Evolutionary conservation across 2,797 vertebrate genomes (phyloP), one percentile per base, ranked within the genome.

Genomic region (Tolypeutes matacus): DNA sequence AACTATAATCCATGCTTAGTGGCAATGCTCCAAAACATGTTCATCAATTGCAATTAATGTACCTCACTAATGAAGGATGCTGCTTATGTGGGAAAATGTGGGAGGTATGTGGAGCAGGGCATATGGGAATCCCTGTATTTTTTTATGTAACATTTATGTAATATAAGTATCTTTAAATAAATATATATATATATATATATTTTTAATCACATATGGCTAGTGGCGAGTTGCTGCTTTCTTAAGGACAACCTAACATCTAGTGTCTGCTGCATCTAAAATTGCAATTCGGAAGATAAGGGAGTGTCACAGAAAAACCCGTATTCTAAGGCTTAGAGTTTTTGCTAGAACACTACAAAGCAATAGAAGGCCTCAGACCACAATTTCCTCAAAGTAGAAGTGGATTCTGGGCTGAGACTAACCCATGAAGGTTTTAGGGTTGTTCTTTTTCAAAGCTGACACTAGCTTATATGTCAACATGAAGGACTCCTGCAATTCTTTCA

Each of bases 391-490:
- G 36, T 8, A 92, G 58, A 95, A 70, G 86, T 1, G 56, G 53
- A 78, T 14, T 49, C 46, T 21, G 27, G n/a, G 62, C 69, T 82
- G 21, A 94, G 29, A 58, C 64, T 70, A 10, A 60, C 82, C 46
- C 14, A 70, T 53, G 7, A 64, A n/a, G 18, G 69, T 27, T 60
- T 81, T 53, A 90, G 39, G 27, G 17, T 31, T 65, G 25, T 53
- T 60, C 29, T 72, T 58, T 88, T 83, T 85, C 36, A 86, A 90
- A 88, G 23, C 34, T 62, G 64, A 75, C 17, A n/a, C 14, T 3
- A 25, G 88, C 39, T 94, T 65, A 2, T 46, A 83, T 89, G 77
- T 88, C 83, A 78, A 82, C 27, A 51, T 25, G 46, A 93, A 86
- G 25, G 36, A 64, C 46, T 36, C 42, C 36, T 76, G 64, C 46